These are phyloP conservation scores for Pungitius pungitius DNA, from an alignment of 2,113 vertebrate species.

Conservation along the genomic window DNA sequence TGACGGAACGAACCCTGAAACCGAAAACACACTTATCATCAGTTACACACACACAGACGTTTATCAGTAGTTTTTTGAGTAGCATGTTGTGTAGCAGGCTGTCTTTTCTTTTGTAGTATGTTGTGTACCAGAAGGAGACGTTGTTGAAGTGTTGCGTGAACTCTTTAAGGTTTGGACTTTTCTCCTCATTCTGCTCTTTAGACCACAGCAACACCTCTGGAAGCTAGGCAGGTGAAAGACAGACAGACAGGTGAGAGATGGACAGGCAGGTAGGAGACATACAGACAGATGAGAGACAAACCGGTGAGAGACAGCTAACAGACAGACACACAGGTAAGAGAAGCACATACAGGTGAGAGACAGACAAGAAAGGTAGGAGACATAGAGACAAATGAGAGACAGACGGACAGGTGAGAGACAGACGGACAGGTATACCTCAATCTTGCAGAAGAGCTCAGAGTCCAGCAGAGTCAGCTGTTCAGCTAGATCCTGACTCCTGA, in stretches of 20 bases:
- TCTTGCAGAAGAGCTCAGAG: constrained; percentile 92
- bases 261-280: neutral
- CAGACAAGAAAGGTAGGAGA: neutral
- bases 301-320: neutral
- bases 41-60: neutral
- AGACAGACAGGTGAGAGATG: constrained; percentile 13
- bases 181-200: constrained; percentile 97
- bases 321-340: neutral
- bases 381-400: neutral
- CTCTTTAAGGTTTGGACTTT: constrained; percentile 92
- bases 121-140: constrained; percentile 94
- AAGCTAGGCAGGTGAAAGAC: constrained; percentile 77
- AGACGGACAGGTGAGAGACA: neutral
- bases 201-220: constrained; percentile 96
- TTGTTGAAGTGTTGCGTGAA: constrained; percentile 99
- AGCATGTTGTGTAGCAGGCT: neutral
- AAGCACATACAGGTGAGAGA: neutral
- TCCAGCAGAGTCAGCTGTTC: constrained; percentile 95
- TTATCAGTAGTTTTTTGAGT: too few species aligned
- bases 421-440: constrained; percentile 78
- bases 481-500: constrained; percentile 92
- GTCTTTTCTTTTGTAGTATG: neutral
- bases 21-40: neutral
- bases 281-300: neutral
- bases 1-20: constrained; percentile 92